These are phyloP conservation scores for Mugil cephalus DNA, from an alignment of 2,113 vertebrate genomes.

Conservation along the genomic window DNA sequence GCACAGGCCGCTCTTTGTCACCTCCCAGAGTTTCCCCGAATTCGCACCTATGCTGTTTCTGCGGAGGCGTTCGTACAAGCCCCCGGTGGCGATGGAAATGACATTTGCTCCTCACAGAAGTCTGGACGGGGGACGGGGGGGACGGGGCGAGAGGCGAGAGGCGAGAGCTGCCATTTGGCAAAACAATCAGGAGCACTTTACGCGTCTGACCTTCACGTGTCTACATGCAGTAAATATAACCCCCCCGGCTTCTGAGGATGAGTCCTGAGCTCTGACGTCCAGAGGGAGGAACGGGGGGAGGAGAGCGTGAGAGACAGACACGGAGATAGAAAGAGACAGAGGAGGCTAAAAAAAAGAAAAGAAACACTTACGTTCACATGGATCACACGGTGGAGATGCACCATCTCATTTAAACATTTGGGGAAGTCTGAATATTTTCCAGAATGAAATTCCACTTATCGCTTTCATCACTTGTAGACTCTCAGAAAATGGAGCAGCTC, in stretches of 20 bases:
- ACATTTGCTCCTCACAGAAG: slow-evolving; percentile 50
- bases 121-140: slow-evolving; percentile 35
- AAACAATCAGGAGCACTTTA: slow-evolving; percentile 83
- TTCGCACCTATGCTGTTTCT: slow-evolving; percentile 55
- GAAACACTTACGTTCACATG: slow-evolving; percentile 25
- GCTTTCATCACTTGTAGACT: background rate
- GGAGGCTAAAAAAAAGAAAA: background rate
- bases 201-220: slow-evolving; percentile 83
- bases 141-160: slow-evolving; percentile 20
- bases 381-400: slow-evolving; percentile 25
- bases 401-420: background rate
- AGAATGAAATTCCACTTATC: slow-evolving; percentile 30
- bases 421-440: slow-evolving; percentile 49
- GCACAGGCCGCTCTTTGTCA: slow-evolving; percentile 67
- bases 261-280: slow-evolving; percentile 44
- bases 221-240: slow-evolving; percentile 84
- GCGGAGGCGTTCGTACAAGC: slow-evolving; percentile 47
- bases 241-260: slow-evolving; percentile 60
- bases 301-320: slow-evolving; percentile 50
- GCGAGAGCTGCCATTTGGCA: slow-evolving; percentile 79
- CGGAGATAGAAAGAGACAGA: slow-evolving; percentile 24
- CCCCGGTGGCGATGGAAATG: slow-evolving; percentile 52
- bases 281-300: slow-evolving; percentile 33
- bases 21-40: slow-evolving; percentile 54
- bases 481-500: slow-evolving; percentile 10